Percentiles rank a stretch among this genome's conserved stretches.
phyloP scores from a whole-genome alignment of 2,888 invertebrate species.

The Lagria hirta region DNA sequence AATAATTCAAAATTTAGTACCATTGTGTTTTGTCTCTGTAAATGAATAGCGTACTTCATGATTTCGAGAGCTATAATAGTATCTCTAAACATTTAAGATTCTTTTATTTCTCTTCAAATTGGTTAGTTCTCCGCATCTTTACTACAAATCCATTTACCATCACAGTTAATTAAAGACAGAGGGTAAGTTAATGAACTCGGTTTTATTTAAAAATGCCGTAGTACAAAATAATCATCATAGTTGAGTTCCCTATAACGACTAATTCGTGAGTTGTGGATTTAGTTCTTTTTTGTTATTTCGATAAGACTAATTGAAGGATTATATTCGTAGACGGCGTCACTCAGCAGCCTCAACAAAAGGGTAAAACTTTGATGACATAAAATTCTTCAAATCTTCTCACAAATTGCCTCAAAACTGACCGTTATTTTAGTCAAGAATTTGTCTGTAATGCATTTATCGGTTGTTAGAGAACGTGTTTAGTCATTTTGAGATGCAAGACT shows the following conservation, averaged over 20 bases:
- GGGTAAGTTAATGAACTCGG: conserved; percentile 7
- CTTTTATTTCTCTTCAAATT: no score
- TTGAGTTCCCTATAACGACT: conserved; percentile 13
- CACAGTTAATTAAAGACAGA: conserved; percentile 12
- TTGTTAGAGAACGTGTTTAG: no score
- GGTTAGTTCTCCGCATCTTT: no score
- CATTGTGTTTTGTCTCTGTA: no score
- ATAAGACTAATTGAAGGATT: conserved; percentile 27
- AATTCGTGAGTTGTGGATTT: conserved; percentile 23
- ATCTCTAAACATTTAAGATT: no score
- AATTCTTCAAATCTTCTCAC: conserved; percentile 1
- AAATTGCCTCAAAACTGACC: background rate
- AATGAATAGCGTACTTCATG: no score
- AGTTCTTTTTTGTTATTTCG: conserved; percentile 17
- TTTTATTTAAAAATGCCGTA: conserved; percentile 10
- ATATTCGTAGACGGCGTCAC: conserved; percentile 10
- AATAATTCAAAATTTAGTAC: no score
- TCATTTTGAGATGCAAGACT: no score
- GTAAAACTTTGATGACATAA: conserved; percentile 11
- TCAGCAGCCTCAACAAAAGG: conserved; percentile 10
- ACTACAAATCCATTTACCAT: conserved; percentile 7
- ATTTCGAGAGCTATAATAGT: no score
- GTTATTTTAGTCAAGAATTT: conserved; percentile 1
- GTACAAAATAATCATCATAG: conserved; percentile 13
- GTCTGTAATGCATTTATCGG: no score